Base-by-base conservation (phyloP, 2,113 vertebrate genomes). In the Passer montanus region DNA sequence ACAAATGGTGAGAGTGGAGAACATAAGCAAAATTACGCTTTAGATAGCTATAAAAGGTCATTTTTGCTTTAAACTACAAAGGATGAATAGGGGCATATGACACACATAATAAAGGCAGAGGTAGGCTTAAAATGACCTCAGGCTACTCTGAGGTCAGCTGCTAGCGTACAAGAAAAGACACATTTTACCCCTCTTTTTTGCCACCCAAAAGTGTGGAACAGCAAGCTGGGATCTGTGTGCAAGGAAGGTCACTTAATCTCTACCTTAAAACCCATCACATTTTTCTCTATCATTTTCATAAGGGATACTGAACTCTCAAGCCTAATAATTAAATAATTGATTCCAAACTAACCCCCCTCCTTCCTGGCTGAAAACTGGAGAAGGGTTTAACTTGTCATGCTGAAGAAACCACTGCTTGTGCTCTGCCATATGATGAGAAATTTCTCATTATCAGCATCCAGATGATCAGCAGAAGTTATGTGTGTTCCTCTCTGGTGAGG, bases 1-100 rank as follows among this genome's bases (percentile, higher is more conserved):
- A 96, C 95, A 97, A 98, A 97, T 97, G 97, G 95, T 92, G 92
- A 95, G 96, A 96, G 90, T 94, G 96, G 84, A 66, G 91, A 92
- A 94, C 79, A 92, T 75, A 92, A 97, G 96, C 66, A 96, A 97
- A 98, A 98, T 96, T 97, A 95, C 3, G 23, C 94, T 96, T 97
- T 33, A 94, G 95, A 96, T 91, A 92, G 96, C 94, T 94, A 93
- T 97, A 97, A 98, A 98, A 96, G 44, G 91, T 94, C 89, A 95
- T 94, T 94, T 97, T 96, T 96, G 79, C 87, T 85, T 94, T 95
- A 96, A 97, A 96, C 90, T 97, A 97, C 90, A 95, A 95, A 97
- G 86, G 94, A 97, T 95, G 84, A 84, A 95, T 85, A 84, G 78
- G 84, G 79, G 82, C 78, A 85, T 94, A 89, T 80, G 73, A 89